Base-by-base conservation (phyloP, 2,797 vertebrate species). In the Crenuchus spilurus region DNA sequence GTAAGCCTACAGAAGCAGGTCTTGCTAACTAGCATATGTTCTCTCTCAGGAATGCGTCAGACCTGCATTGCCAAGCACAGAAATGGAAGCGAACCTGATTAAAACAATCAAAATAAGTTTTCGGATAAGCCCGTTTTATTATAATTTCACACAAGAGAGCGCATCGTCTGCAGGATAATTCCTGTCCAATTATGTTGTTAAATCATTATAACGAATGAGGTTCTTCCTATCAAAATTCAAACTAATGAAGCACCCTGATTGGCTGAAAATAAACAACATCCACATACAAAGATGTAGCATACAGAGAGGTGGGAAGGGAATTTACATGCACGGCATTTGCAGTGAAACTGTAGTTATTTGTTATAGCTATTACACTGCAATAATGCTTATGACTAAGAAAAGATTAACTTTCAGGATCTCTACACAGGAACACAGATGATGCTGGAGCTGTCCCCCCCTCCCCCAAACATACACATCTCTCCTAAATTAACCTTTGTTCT, bases 81-180 rank as follows among this genome's bases (percentile, higher is more conserved):
- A 37, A 42, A 42, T 55, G 18, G 18, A 63, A 76, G 46, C 2
- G 8, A 74, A 46, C 39, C 31, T 63, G 33, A 57, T 63, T 63
- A 72, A 76, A 76, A 16, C 24, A 65, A 54, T 9, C 35, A 64
- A 64, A 49, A 62, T 51, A 28, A 14, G n/a, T 35, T 75, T 79
- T n/a, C 14, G 6, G n/a, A 58, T 61, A 35, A 72, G 31, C 6
- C 6, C 49, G 69, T 35, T 69, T 70, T 24, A 37, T 60, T 39
- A 69, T 26, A 39, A 42, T 61, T 42, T 58, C 20, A 30, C 54
- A 60, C 41, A 26, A 49, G 41, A 42, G 33, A 66, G 42, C 14
- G 8, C 4, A 8, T 51, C 28, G 30, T 42, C 5, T 49, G 44
- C 37, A 69, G 44, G 30, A 52, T 26, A 26, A 72, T 39, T 52